phyloP scores from a whole-genome alignment of 2,797 vertebrate species.

The Argya squamiceps region DNA sequence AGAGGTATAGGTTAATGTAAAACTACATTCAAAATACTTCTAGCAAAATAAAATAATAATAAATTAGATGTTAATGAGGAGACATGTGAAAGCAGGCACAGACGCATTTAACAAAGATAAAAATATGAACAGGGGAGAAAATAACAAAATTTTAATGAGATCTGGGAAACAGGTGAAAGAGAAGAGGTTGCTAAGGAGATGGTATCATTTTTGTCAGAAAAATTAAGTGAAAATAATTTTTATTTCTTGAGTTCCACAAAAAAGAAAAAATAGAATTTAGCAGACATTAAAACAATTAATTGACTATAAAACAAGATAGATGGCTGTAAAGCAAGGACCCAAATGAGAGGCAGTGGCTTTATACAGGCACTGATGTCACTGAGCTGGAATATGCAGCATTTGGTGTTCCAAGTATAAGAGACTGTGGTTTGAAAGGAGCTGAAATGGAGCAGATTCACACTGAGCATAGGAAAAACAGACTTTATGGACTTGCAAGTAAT shows the following conservation, averaged over 20 bases:
- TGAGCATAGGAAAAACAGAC: neutral
- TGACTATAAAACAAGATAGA: neutral
- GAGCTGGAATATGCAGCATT: neutral
- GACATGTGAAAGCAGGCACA: neutral
- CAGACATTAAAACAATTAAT: neutral
- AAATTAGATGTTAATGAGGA: neutral
- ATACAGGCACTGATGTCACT: neutral
- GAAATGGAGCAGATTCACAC: neutral
- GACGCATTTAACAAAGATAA: neutral
- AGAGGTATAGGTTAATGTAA: neutral
- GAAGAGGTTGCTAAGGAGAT: neutral
- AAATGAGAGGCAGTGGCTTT: neutral
- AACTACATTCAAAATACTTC: neutral
- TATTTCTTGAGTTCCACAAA: neutral
- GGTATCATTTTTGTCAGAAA: neutral
- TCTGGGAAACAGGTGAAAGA: neutral
- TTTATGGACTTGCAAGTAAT: neutral
- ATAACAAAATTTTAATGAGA: neutral
- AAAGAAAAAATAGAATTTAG: neutral
- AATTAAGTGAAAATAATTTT: neutral
- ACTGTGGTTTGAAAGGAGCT: neutral
- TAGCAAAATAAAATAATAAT: neutral
- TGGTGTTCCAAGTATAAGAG: neutral
- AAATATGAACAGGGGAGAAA: neutral
- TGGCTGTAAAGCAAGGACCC: neutral